Percentiles rank a stretch among this genome's conserved stretches.
Conservation (phyloP, 2,888 invertebrate species). For the Listrodromus nycthemerus region DNA sequence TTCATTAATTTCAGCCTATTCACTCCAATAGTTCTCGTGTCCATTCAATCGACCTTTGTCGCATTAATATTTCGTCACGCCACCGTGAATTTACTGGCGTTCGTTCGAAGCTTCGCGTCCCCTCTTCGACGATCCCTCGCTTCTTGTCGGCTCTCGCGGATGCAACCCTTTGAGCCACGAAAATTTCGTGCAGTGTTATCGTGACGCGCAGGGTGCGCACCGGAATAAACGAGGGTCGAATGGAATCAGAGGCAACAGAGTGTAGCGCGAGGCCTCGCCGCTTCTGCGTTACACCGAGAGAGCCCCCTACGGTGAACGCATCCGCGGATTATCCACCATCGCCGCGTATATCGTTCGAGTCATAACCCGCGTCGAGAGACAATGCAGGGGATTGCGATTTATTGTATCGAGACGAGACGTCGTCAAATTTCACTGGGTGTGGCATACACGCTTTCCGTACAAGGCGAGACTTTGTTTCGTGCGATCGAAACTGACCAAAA, state of each 20-base stretch:
- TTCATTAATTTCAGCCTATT: constrained; percentile 50
- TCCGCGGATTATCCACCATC: constrained; percentile 63
- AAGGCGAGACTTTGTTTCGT: neutral
- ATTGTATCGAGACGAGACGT: constrained; percentile 49
- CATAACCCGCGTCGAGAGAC: constrained; percentile 62
- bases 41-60: constrained; percentile 43
- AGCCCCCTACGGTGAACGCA: constrained; percentile 59
- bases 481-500: neutral
- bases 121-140: constrained; percentile 7
- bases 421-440: constrained; percentile 14
- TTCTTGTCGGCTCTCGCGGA: constrained; percentile 49
- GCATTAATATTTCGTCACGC: constrained; percentile 56
- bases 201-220: constrained; percentile 63
- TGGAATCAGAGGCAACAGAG: constrained; percentile 59
- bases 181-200: constrained; percentile 70
- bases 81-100: constrained; percentile 40
- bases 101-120: constrained; percentile 30
- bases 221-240: constrained; percentile 50
- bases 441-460: neutral
- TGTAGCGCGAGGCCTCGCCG: constrained; percentile 29
- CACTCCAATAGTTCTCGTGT: constrained; percentile 17
- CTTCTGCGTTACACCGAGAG: constrained; percentile 13
- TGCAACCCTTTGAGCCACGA: constrained; percentile 70
- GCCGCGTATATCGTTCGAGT: constrained; percentile 55
- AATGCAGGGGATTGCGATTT: constrained; percentile 65